Percentiles rank a stretch among this genome's conserved stretches.
Conservation (phyloP, 1,140 invertebrate species). For the Sipha flava region DNA sequence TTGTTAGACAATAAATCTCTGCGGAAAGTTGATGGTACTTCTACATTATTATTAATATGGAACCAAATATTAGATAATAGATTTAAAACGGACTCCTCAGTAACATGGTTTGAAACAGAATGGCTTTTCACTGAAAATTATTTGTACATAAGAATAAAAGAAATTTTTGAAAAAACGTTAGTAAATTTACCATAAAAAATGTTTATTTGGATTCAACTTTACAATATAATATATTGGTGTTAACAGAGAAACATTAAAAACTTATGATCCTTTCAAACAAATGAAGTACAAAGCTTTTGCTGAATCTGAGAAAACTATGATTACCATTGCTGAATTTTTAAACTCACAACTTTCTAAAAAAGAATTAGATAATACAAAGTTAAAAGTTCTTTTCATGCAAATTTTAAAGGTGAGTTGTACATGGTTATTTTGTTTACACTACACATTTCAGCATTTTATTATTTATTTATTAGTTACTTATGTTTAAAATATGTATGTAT, state of each 20-base stretch:
- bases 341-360: background rate
- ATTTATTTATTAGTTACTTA: background rate
- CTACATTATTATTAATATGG: background rate
- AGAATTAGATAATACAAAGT: background rate
- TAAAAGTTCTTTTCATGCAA: background rate
- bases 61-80: slow-evolving; percentile 9
- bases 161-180: slow-evolving; percentile 6
- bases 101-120: slow-evolving; percentile 13
- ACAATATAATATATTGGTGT: background rate
- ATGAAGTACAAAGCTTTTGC: background rate
- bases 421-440: background rate
- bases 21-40: slow-evolving; percentile 1
- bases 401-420: background rate
- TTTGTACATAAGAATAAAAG: slow-evolving; percentile 9
- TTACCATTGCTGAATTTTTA: slow-evolving; percentile 5
- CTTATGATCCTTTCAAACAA: background rate
- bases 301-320: slow-evolving; percentile 3
- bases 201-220: background rate
- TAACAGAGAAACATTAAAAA: background rate
- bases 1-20: background rate
- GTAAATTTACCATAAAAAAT: background rate
- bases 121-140: slow-evolving; percentile 27
- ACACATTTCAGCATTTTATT: background rate
- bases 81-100: background rate
- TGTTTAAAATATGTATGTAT: too few species aligned